phyloP scores from a whole-genome alignment of 1,140 invertebrate species.

The Heliconius hermathena region DNA sequence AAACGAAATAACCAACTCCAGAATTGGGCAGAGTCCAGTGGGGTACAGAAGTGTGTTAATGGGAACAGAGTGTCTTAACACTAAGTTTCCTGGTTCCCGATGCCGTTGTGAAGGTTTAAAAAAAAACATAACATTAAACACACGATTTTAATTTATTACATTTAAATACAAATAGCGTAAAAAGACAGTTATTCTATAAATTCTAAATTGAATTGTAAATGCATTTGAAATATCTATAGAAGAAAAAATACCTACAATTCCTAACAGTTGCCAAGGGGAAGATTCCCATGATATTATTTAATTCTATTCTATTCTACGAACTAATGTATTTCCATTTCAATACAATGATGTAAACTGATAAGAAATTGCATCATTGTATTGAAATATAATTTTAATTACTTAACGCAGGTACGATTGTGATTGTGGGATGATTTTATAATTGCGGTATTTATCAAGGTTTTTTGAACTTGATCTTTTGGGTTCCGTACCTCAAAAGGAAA shows the following conservation, averaged over 20 bases:
- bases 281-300: not conserved
- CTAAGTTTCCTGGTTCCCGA: not conserved
- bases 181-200: not conserved
- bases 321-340: not conserved
- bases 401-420: not conserved
- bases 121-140: not conserved
- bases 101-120: not conserved
- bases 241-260: not conserved
- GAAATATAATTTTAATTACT: conserved; percentile 1
- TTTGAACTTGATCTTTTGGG: not conserved
- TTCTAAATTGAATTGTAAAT: not conserved
- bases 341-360: conserved; percentile 12
- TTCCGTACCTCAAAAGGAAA: too few species aligned
- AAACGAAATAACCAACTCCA: too few species aligned
- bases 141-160: not conserved
- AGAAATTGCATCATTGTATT: conserved; percentile 10
- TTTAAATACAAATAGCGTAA: not conserved
- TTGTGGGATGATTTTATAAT: conserved; percentile 11
- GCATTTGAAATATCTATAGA: not conserved
- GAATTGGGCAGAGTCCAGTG: not conserved
- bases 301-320: conserved; percentile 2
- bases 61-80: not conserved
- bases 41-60: not conserved
- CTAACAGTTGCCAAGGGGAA: conserved; percentile 6
- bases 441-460: not conserved